Evolutionary conservation across 2,888 invertebrate species (phyloP).

Genomic region (Heteromurus nitidus): DNA sequence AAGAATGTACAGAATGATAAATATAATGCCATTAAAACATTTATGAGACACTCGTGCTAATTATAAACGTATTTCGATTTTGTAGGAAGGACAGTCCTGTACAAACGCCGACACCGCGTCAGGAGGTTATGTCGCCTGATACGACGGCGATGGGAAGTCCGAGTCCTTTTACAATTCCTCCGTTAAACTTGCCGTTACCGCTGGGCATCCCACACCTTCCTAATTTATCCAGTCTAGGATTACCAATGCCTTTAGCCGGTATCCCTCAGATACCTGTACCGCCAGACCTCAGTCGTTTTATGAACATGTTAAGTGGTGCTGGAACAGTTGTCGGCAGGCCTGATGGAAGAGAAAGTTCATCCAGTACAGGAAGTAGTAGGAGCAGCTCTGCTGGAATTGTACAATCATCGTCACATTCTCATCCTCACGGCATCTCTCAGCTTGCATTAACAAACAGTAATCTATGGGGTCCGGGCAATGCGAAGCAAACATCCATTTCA

Average conservation of each 20-base stretch:
- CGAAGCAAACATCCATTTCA: conserved; percentile 57
- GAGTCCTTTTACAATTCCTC: conserved; percentile 54
- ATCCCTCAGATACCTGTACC: conserved; percentile 73
- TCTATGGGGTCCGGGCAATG: conserved; percentile 40
- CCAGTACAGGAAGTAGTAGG: conserved; percentile 65
- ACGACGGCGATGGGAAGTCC: conserved; percentile 62
- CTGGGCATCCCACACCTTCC: conserved; percentile 68
- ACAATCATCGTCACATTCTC: conserved; percentile 50
- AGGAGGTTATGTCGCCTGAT: conserved; percentile 70
- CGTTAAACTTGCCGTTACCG: conserved; percentile 59
- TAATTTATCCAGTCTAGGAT: conserved; percentile 58
- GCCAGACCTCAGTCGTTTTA: conserved; percentile 72
- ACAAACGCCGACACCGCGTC: conserved; percentile 61
- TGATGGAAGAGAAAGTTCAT: conserved; percentile 67
- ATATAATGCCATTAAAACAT: no score
- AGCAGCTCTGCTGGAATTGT: conserved; percentile 67
- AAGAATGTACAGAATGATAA: no score
- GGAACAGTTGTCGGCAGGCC: conserved; percentile 54
- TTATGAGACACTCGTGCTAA: neutral
- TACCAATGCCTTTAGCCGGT: conserved; percentile 68
- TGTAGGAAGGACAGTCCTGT: conserved; percentile 71
- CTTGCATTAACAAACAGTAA: conserved; percentile 34
- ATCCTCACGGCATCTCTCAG: conserved; percentile 27
- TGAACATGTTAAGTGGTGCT: conserved; percentile 72
- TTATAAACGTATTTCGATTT: conserved; percentile 33